Evolutionary conservation across 2,888 invertebrate genomes (phyloP).

Genomic region (Acleris literana): DNA sequence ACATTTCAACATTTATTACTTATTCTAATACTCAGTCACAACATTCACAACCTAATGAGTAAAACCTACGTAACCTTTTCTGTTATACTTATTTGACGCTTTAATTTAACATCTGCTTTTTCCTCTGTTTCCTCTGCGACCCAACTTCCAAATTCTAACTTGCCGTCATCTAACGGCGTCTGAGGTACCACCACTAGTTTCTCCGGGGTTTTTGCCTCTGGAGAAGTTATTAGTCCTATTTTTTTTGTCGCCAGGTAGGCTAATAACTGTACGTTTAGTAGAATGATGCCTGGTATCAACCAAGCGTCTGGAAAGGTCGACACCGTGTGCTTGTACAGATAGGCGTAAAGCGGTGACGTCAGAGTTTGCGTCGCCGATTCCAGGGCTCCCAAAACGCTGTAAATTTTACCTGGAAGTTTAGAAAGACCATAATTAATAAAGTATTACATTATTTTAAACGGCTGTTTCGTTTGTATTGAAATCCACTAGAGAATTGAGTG

Average conservation of each 20-base stretch:
- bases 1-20: too few relatives aligned
- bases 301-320: slow-evolving; percentile 69
- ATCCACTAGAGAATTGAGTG: too few relatives aligned
- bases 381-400: slow-evolving; percentile 74
- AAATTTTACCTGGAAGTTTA: slow-evolving; percentile 74
- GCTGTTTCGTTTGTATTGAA: too few relatives aligned
- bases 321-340: slow-evolving; percentile 73
- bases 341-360: slow-evolving; percentile 70
- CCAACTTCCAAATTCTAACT: slow-evolving; percentile 21
- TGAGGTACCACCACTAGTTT: slow-evolving; percentile 24
- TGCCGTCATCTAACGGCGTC: slow-evolving; percentile 12
- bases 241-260: slow-evolving; percentile 63
- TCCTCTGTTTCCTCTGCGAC: slow-evolving; percentile 31
- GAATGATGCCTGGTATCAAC: slow-evolving; percentile 66
- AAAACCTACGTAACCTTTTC: slow-evolving; percentile 8
- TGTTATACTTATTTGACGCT: background rate
- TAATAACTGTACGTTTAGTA: slow-evolving; percentile 63
- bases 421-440: slow-evolving; percentile 14
- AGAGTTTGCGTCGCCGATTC: slow-evolving; percentile 76
- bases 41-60: too few relatives aligned
- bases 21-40: too few relatives aligned
- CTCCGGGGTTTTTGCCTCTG: slow-evolving; percentile 29
- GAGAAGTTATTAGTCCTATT: slow-evolving; percentile 41
- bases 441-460: too few relatives aligned
- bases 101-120: slow-evolving; percentile 9